Evolutionary conservation across 2,888 invertebrate genomes (phyloP).

Genomic region (Folsomia candida): DNA sequence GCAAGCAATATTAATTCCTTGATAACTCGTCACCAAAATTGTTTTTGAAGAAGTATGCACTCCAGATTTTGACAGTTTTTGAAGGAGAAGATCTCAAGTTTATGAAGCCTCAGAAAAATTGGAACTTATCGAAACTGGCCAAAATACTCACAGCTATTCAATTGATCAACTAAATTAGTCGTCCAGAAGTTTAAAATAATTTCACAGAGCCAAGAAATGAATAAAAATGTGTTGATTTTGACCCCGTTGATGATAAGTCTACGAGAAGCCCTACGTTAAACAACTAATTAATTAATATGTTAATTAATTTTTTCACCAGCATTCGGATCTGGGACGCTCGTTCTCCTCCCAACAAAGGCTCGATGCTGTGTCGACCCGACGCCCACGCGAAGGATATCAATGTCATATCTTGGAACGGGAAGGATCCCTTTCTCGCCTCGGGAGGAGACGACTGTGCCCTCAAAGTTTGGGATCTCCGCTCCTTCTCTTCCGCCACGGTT

Average conservation of each 20-base stretch:
- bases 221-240: too few species aligned
- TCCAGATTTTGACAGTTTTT: too few species aligned
- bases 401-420: constrained; percentile 94
- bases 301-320: constrained; percentile 53
- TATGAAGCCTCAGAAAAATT: too few species aligned
- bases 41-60: too few species aligned
- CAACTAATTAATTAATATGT: background rate
- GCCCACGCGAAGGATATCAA: constrained; percentile 93
- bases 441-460: constrained; percentile 95
- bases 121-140: too few species aligned
- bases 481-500: constrained; percentile 55
- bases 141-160: too few species aligned
- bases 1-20: too few species aligned
- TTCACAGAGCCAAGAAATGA: background rate
- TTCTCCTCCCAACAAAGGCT: constrained; percentile 79
- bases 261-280: background rate
- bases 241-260: too few species aligned
- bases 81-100: too few species aligned
- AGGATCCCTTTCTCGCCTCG: constrained; percentile 85
- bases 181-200: background rate
- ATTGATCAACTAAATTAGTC: background rate
- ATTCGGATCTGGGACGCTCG: constrained; percentile 96
- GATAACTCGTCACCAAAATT: background rate
- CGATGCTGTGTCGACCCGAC: constrained; percentile 80
- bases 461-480: constrained; percentile 92